Evolutionary conservation across 1,140 invertebrate species (phyloP).

Genomic region (Homalodisca vitripennis): DNA sequence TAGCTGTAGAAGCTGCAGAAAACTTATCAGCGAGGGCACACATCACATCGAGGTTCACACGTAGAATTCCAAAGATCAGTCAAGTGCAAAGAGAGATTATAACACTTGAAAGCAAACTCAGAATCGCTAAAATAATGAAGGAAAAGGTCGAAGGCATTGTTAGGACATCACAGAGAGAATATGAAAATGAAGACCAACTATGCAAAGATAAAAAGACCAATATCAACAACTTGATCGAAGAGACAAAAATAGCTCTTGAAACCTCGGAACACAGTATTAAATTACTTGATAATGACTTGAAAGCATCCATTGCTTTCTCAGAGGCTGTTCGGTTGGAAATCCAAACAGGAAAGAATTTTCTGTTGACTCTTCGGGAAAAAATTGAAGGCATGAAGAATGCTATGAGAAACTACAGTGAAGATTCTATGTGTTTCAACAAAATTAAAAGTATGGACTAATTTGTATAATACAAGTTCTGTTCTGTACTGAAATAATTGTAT

Average conservation of each 20-base stretch:
- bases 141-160: no score
- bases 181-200: no score
- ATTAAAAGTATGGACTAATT: neutral
- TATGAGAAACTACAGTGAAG: neutral
- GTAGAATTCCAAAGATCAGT: no score
- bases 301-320: neutral
- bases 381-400: neutral
- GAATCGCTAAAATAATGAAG: no score
- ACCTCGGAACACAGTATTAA: neutral
- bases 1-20: neutral
- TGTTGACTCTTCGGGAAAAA: neutral
- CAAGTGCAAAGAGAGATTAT: no score
- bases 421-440: neutral
- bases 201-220: no score
- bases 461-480: no score
- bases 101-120: no score
- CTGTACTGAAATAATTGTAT: no score
- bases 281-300: neutral
- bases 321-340: neutral
- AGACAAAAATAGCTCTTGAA: neutral
- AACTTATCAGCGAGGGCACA: neutral
- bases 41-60: no score
- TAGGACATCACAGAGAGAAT: no score
- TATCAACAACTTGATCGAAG: no score
- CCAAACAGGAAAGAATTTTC: neutral